Base-by-base conservation (phyloP, 2,113 vertebrate genomes). In the Oryzias javanicus region DNA sequence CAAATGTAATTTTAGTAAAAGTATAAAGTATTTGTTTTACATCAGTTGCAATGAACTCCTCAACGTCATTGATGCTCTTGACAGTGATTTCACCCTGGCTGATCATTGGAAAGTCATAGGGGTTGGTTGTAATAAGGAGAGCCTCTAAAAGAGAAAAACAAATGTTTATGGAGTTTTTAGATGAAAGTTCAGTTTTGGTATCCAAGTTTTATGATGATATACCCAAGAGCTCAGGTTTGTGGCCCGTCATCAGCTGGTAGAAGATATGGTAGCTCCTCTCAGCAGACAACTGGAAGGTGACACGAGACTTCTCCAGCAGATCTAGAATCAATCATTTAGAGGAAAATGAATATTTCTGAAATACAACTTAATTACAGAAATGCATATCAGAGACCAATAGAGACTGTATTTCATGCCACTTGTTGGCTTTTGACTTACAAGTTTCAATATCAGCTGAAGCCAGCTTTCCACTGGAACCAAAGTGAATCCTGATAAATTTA, bases 361-460 rank as follows among this genome's bases (percentile, higher is more conserved):
- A 35, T 10, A 35, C 35, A 35, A 3, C 10, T 35, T 35, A 12
- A 3, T 12, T 35, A 12, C 2, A 35, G 35, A 35, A 35, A 12
- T 35, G 10, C 35, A 35, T 35, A 12, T 35, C 7, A 29, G 7
- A 29, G 27, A 29, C 27, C 27, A 29, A 12, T 35, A 35, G 35
- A 35, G 35, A 10, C 8, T 35, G 3, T 35, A 10, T 35, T 12
- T 10, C 29, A 35, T 35, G 29, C 29, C 29, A 35, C 29, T 35
- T 35, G 29, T 35, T 35, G 29, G 8, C 2, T 3, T 1, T 35
- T 27, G 79, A 55, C 95, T 93, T 89, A 96, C 95, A 97, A 27
- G 96, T 97, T 90, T 97, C 96, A 90, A 97, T 96, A 79, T 98
- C 96, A 78, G 95, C 95, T 78, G 96, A 98, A 70, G 95, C 69